Base-by-base conservation (phyloP, 2,888 invertebrate genomes). In the Pristionchus exspectatus region DNA sequence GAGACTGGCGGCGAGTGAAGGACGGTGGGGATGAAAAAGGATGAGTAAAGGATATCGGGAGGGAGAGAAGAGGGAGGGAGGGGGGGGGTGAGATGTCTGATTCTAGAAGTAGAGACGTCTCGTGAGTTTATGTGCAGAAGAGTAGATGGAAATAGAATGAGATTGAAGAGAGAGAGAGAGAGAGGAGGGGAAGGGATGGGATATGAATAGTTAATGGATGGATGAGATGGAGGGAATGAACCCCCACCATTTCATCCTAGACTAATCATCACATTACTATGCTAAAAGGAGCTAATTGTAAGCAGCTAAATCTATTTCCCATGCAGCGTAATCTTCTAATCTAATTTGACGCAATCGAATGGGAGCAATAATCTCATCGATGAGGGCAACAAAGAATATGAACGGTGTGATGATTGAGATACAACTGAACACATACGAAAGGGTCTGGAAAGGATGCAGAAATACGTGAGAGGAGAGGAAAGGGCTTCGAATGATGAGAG, bases 91-190 rank as follows among this genome's bases (percentile, higher is more conserved):
- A 69, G 27, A 69, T n/a, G n/a, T 12, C 18, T 69, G 69, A 69
- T n/a, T 69, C n/a, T 18, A 69, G 69, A 69, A 69, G 69, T 69
- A n/a, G 69, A 69, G 69, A 69, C 10, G 27, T 7, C 69, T 69
- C 69, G 69, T 69, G 16, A 69, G 69, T 69, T 69, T 69, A 69
- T 69, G 69, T 69, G 69, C 69, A 69, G 69, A 69, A 69, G 38
- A 59, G 59, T 14, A 59, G 59, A 59, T 69, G 69, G 12, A 69
- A 69, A 69, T 69, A 69, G 69, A 69, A 69, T 69, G 38, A 81
- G 50, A 38, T 38, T 21, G 81, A n/a, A 81, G 38, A 33, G 33
- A 81, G 38, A 38, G 38, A 38, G 38, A 38, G 38, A 5, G 5
- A 4, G 81, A 18, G 59, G 10, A 18, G 50, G 44, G 81, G 50